Evolutionary conservation across 2,113 vertebrate species (phyloP), one percentile per base, ranked within the genome.

Genomic region (Leptosomus discolor): DNA sequence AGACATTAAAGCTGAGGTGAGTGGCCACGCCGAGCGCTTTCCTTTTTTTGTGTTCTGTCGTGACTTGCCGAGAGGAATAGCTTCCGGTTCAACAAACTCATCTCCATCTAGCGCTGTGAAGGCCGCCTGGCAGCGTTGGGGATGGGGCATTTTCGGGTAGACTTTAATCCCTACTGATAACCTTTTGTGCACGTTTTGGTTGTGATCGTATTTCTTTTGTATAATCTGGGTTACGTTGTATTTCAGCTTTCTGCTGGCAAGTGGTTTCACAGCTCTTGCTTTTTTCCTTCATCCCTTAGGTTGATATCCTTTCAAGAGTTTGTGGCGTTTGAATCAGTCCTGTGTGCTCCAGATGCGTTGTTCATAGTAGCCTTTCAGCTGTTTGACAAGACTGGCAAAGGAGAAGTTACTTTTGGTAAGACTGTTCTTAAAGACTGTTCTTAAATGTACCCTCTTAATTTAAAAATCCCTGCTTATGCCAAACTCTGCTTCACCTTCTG

Each of bases 261-360:
- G 67, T 94, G n/a, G 75, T 73, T 91, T 95, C 86, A 85, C 46
- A 80, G 67, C 60, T 96, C 54, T 81, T 88, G 61, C 37, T 56
- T 94, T 97, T 63, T 63, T 94, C 87, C 90, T 97, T 79, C 89
- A 93, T 64, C 94, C 96, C 86, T 41, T 97, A 99, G 99, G 96
- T 93, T 99, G 97, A 99, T 99, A 98, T 99, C 98, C 56, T 99
- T 99, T 96, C 98, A 99, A 96, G 99, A 99, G 97, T 99, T 99
- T 97, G 97, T 99, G 85, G 98, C 98, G 2, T 99, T 99, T 88
- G 98, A 99, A 95, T 99, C 98, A 43, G 98, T 99, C 95, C 98
- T 99, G 56, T 99, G 99, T 73, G 98, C 98, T 90, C 98, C 98
- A 23, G 99, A 99, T 92, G 98, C 98, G 6, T 97, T 99, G 92